Evolutionary conservation across 2,797 vertebrate species (phyloP), one percentile per base, ranked within the genome.

Genomic region (Eleutherodactylus coqui): DNA sequence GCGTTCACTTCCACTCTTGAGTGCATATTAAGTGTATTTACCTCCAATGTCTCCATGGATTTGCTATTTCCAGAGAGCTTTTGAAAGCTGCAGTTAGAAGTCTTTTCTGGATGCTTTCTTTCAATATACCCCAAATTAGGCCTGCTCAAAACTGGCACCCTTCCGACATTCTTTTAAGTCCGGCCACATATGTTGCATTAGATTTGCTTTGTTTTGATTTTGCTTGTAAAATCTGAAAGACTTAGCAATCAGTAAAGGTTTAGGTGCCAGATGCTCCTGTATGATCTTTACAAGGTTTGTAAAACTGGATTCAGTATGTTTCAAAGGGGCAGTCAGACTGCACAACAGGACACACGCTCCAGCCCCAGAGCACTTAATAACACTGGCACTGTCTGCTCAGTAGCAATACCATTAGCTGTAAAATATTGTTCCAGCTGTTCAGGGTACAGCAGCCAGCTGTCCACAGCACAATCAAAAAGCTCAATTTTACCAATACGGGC

Each of bases 381-480:
- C 19, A 43, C 69, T 43, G 38, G 21, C 21, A 41, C 38, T 6
- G 11, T 43, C 2, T 72, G 21, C 38, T 13, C 21, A 72, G 69
- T 13, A 72, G 69, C 10, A 72, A 43, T 72, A 43, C 24, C 38
- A 72, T 72, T 72, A 72, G 36, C 38, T 43, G 36, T 72, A 43
- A 72, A 72, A 72, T 72, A 72, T 43, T 43, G 69, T 43, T 72
- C 21, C 9, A 72, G 21, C 67, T 69, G 67, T 38, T 69, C 34
- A 38, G 9, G 67, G 34, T 38, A 69, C 34, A 69, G 32, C 32
- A 21, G 34, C 36, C 34, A 69, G 34, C 19, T 69, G 36, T 69
- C 34, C 67, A 41, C 17, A 38, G 34, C 34, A 69, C 34, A 69
- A 62, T 62, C 27, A 32, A 62, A 29, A 29, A 32, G 58, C 58